phyloP scores from a whole-genome alignment of 2,888 invertebrate genomes.

The Kuschelorhynchus macadamiae region DNA sequence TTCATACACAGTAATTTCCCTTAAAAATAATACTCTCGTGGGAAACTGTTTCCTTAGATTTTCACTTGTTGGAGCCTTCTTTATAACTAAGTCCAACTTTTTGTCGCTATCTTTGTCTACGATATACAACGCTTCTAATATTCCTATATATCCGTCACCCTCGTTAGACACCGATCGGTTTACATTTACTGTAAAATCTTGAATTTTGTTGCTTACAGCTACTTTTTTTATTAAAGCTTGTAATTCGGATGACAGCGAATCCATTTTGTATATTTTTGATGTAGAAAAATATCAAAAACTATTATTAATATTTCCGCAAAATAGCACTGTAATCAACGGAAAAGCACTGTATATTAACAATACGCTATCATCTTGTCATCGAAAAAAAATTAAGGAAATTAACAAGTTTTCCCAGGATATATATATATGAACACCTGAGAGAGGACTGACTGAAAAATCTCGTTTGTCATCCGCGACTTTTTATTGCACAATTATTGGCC shows the following conservation, averaged over 20 bases:
- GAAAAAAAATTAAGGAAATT: too few species aligned
- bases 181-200: not conserved
- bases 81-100: slow-evolving; percentile 25
- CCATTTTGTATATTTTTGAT: too few species aligned
- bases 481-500: too few species aligned
- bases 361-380: too few species aligned
- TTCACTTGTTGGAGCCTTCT: slow-evolving; percentile 23
- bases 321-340: too few species aligned
- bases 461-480: too few species aligned
- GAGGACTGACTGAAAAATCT: too few species aligned
- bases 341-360: too few species aligned
- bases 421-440: too few species aligned
- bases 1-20: slow-evolving; percentile 36
- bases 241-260: not conserved
- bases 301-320: too few species aligned
- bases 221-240: slow-evolving; percentile 11
- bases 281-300: too few species aligned
- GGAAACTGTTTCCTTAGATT: slow-evolving; percentile 38
- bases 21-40: slow-evolving; percentile 24
- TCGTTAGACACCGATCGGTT: slow-evolving; percentile 16
- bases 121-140: slow-evolving; percentile 18
- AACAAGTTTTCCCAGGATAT: too few species aligned
- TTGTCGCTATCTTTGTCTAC: slow-evolving; percentile 30
- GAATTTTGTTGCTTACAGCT: slow-evolving; percentile 7
- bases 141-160: slow-evolving; percentile 40